Percentiles rank a stretch among this genome's conserved stretches.
Evolutionary conservation across 2,113 vertebrate species (phyloP).

Genomic region (Neolamprologus ventralis): DNA sequence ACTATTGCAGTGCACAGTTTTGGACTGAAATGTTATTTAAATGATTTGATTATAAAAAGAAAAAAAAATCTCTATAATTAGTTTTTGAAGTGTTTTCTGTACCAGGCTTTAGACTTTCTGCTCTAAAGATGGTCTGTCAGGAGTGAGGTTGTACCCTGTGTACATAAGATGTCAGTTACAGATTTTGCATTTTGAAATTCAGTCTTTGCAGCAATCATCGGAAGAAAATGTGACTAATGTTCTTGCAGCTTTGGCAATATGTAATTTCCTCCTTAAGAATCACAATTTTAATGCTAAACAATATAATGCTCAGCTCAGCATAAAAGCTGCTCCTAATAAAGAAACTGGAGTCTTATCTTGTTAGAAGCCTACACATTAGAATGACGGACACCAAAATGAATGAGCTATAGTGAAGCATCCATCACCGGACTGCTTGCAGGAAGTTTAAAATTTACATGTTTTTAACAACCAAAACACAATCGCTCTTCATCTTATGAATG

Average conservation of each 20-base stretch:
- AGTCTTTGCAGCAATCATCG: neutral
- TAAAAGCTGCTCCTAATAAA: neutral
- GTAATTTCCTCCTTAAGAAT: neutral
- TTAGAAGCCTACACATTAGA: neutral
- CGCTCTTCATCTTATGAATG: neutral
- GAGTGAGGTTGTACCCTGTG: rapidly evolving
- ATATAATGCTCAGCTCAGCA: neutral
- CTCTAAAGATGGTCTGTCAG: neutral
- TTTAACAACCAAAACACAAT: neutral
- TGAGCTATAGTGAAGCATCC: neutral
- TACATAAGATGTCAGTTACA: neutral
- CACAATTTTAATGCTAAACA: neutral
- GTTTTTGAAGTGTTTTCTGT: neutral
- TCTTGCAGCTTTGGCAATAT: neutral
- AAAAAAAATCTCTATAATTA: neutral
- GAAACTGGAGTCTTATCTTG: neutral
- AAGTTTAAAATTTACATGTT: neutral
- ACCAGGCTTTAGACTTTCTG: neutral
- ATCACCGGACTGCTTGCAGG: neutral
- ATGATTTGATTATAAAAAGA: neutral
- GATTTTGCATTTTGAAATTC: neutral
- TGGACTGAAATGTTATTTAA: neutral
- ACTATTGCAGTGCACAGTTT: neutral
- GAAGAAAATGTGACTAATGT: neutral
- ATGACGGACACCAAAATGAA: neutral